Base-by-base conservation (phyloP, 2,888 invertebrate species). In the Mayetiola destructor region DNA sequence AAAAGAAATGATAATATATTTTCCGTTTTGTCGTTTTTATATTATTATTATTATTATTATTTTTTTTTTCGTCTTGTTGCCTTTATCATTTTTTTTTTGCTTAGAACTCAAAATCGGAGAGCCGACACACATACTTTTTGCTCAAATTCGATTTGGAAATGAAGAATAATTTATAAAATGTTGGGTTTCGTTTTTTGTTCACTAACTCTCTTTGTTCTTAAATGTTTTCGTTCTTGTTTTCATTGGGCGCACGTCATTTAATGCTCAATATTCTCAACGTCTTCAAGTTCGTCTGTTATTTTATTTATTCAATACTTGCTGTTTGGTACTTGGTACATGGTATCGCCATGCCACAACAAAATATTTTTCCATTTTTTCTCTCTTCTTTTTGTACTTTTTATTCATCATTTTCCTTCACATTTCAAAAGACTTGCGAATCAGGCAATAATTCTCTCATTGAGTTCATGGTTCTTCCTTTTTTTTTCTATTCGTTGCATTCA, bases 261-360 rank as follows among this genome's bases (percentile, higher is more conserved):
- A 4, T 36, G 4, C 36, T 36, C n/a, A 5, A 8, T 36, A 20
- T 39, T 9, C 39, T 39, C 27, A 27, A 16, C 27, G 48, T 48
- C 27, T 48, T n/a, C n/a, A n/a, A n/a, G n/a, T n/a, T n/a, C n/a
- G n/a, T n/a, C n/a, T n/a, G 27, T 27, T 27, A 48, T 4, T 42
- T 42, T 42, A 48, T 48, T 48, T 48, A 48, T 48, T 27, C 27
- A 18, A 16, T 48, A 16, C 27, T n/a, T n/a, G n/a, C n/a, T n/a
- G n/a, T n/a, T n/a, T n/a, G n/a, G n/a, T n/a, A n/a, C n/a, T n/a
- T n/a, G 16, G 2, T 48, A 27, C 48, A 27, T 48, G 48, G 48
- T 48, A 48, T 27, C 27, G 9, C 27, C 27, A 48, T 42, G 42
- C 23, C 14, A 42, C 42, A 42, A 27, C 27, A 27, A 32, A 32